phyloP scores from a whole-genome alignment of 2,888 invertebrate species.

The Rotaria socialis region DNA sequence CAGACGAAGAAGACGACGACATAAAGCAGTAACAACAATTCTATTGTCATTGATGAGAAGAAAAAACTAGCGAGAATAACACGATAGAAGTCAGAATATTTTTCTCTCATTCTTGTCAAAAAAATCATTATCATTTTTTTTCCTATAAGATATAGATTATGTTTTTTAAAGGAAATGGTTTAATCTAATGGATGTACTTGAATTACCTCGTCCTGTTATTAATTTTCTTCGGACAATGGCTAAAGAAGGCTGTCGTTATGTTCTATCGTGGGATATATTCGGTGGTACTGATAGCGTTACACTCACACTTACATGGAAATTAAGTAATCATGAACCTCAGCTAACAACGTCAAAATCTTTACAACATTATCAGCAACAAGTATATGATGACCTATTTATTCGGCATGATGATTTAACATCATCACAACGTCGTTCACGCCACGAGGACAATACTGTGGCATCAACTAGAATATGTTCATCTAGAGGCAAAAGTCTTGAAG shows the following conservation, averaged over 20 bases:
- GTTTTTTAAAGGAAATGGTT: not conserved
- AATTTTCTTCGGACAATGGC: constrained; percentile 46
- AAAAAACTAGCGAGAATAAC: not conserved
- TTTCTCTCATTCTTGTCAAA: not conserved
- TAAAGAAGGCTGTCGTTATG: constrained; percentile 45
- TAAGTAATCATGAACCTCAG: not conserved
- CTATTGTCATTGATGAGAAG: not conserved
- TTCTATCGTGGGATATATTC: constrained; percentile 45
- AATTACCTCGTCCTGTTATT: constrained; percentile 46
- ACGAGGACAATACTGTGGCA: not conserved
- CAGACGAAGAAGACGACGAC: not conserved
- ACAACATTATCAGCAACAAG: not conserved
- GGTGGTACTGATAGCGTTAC: constrained; percentile 43
- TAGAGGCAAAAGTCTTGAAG: constrained; percentile 30
- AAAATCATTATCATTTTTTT: no score
- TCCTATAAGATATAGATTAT: not conserved
- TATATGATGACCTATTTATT: not conserved
- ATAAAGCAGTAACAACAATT: not conserved
- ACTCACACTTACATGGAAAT: constrained; percentile 46
- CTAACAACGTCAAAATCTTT: not conserved
- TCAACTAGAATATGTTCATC: not conserved
- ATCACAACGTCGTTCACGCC: not conserved
- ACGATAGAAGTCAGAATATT: not conserved
- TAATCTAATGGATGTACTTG: constrained; percentile 45
- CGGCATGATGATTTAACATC: not conserved